These are phyloP conservation scores for Ctenopoma kingsleyae DNA, from an alignment of 2,797 vertebrate species.

Conservation along the genomic window DNA sequence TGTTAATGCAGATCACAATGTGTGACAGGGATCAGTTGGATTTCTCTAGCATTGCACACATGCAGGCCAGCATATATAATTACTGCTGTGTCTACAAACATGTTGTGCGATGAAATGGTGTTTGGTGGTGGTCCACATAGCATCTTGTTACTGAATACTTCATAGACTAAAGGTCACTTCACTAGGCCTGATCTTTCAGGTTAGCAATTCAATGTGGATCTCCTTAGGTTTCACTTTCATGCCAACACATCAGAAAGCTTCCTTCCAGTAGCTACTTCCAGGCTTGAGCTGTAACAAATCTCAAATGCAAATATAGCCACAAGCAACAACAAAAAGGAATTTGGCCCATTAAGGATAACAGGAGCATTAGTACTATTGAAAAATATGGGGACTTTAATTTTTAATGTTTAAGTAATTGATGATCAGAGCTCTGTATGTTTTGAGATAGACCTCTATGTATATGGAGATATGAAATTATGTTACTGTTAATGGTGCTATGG, in stretches of 20 bases:
- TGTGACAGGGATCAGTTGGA: conserved; percentile 50
- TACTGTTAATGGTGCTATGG: not conserved
- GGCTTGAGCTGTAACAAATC: conserved; percentile 21
- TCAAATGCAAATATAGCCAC: conserved; percentile 33
- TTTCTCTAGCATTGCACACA: conserved; percentile 32
- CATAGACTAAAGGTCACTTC: conserved; percentile 64
- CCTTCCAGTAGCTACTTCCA: conserved; percentile 23
- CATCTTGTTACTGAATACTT: conserved; percentile 69
- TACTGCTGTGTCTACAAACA: conserved; percentile 32
- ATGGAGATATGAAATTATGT: not conserved
- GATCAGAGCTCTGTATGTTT: conserved; percentile 8
- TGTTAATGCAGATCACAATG: conserved; percentile 31
- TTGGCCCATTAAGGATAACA: conserved; percentile 16
- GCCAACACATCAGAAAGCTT: conserved; percentile 27
- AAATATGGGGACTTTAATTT: conserved; percentile 2
- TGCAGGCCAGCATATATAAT: conserved; percentile 54
- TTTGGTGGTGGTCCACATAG: conserved; percentile 43
- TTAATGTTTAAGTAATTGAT: conserved; percentile 8
- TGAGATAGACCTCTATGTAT: not conserved
- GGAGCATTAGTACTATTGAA: conserved; percentile 6
- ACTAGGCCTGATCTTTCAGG: conserved; percentile 40
- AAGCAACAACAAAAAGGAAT: conserved; percentile 26
- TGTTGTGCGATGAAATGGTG: conserved; percentile 20
- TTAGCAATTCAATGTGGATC: conserved; percentile 40
- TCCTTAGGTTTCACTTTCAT: conserved; percentile 57